A percentile compares a stretch with the other conserved stretches of the same genome.
Conservation (phyloP, 2,888 invertebrate species). For the Rhagonycha lutea region DNA sequence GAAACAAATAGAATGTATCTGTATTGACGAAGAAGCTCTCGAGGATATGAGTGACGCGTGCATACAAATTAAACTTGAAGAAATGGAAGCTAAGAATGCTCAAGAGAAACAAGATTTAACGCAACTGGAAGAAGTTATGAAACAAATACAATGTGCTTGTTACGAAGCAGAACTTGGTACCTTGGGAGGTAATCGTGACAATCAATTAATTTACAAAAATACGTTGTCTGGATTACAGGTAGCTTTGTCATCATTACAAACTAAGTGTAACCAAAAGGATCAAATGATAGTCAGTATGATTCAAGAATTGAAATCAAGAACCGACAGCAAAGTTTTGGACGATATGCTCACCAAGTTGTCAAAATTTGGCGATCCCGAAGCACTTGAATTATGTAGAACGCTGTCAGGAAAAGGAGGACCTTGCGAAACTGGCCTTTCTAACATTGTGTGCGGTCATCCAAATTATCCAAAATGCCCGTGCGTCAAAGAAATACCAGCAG, state of each 20-base stretch:
- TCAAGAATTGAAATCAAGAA: constrained; percentile 42
- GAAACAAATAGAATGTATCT: too few relatives aligned
- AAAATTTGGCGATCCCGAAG: not conserved
- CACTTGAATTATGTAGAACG: not conserved
- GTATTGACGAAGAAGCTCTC: not conserved
- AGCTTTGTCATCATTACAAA: constrained; percentile 44
- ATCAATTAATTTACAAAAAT: constrained; percentile 14
- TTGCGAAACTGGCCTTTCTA: not conserved
- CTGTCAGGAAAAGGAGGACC: not conserved
- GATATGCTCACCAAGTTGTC: constrained; percentile 26
- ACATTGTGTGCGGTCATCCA: not conserved
- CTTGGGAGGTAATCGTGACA: constrained; percentile 3
- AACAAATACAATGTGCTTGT: constrained; percentile 35
- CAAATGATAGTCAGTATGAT: constrained; percentile 48
- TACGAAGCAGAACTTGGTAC: constrained; percentile 26
- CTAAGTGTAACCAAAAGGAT: constrained; percentile 49
- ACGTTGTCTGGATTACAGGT: constrained; percentile 42
- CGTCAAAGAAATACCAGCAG: not conserved
- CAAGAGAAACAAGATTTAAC: not conserved
- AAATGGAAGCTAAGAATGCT: not conserved
- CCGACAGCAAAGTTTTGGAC: constrained; percentile 32
- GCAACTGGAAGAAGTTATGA: constrained; percentile 24
- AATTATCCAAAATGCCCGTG: constrained; percentile 2
- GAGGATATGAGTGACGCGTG: not conserved
- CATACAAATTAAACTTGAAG: not conserved